Base-by-base conservation (phyloP, 2,113 vertebrate species). In the Trochalopteron elliotii region DNA sequence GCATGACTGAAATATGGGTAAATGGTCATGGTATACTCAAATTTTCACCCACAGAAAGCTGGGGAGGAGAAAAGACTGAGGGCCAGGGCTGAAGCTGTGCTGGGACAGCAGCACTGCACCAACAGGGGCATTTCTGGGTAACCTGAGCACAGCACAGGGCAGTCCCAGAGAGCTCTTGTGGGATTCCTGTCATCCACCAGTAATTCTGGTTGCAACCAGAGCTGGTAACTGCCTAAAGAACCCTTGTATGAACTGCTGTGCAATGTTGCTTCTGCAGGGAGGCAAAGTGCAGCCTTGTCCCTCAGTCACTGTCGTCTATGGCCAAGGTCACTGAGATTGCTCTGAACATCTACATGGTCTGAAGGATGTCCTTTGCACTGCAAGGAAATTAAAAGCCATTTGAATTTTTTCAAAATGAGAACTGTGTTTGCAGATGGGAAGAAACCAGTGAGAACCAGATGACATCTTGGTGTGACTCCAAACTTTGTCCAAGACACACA, bases 11-110 rank as follows among this genome's bases (percentile, higher is more conserved):
- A 59, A 55, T 52, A 77, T 11, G 37, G 45, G 31, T 11, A 74
- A 86, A 40, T 5, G 49, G 24, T 33, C 3, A 1, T 3, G 16
- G 15, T 15, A 49, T 2, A 60, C 15, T 52, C 57, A 56, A 39
- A 40, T 68, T 76, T 81, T 84, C 44, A 89, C 35, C 15, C 6
- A 12, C 7, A 69, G 60, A 89, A 75, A 65, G 50, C n/a, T 45
- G 39, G 5, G 69, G 40, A 84, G 25, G 24, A 82, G 56, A 59
- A 39, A 25, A 75, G 35, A 42, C 21, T 23, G n/a, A 15, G 30
- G 10, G 37, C 16, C n/a, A 56, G 56, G 33, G 42, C n/a, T 70
- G 64, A 53, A 74, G 37, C 22, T 0, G 0, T 67, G 35, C 60
- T 75, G 57, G 52, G 42, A 87, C 47, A 77, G 42, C 59, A 56